Base-by-base conservation (phyloP, 2,113 vertebrate species). In the Chionodraco myersi region DNA sequence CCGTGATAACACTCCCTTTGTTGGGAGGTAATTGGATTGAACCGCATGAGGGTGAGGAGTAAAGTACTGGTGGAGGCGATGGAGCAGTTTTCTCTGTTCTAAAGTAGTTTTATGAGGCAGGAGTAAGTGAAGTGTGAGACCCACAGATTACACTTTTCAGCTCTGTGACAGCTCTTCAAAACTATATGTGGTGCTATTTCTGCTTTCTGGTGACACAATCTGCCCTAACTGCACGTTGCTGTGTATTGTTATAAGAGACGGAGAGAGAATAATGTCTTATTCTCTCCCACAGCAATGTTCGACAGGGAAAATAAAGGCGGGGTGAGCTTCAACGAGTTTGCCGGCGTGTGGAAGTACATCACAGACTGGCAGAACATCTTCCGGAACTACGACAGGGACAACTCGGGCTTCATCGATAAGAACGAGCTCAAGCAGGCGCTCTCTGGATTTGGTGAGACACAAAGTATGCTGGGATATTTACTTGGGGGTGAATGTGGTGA, bases 361-460 rank as follows among this genome's bases (percentile, higher is more conserved):
- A 96, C 97, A 0, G 98, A 99, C 86, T 99, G 98, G 98, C 98
- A 99, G 94, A 97, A 97, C 85, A 98, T 99, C 90, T 99, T 99
- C 94, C 95, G 97, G 86, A 97, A 96, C 3, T 99, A 98, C 60
- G 98, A 99, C 93, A 91, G 97, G 78, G 98, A 99, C 94, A 98
- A 98, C 91, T 99, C 98, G 0, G 98, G 98, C 75, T 97, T 98
- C 94, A 99, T 99, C 47, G 98, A 99, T 93, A 99, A 96, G 94
- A 97, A 96, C 6, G 98, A 99, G 92, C 96, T 99, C 79, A 98
- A 97, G 91, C 97, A 97, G 92, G 97, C 98, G 12, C 95, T 99
- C 91, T 96, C 98, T 94, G 96, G 97, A 95, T 99, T 99, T 76
- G 98, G 98, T 99, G 96, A 97, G 94, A 77, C 95, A 64, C 75